phyloP scores from a whole-genome alignment of 1,140 invertebrate genomes.

The Dermatophagoides farinae region DNA sequence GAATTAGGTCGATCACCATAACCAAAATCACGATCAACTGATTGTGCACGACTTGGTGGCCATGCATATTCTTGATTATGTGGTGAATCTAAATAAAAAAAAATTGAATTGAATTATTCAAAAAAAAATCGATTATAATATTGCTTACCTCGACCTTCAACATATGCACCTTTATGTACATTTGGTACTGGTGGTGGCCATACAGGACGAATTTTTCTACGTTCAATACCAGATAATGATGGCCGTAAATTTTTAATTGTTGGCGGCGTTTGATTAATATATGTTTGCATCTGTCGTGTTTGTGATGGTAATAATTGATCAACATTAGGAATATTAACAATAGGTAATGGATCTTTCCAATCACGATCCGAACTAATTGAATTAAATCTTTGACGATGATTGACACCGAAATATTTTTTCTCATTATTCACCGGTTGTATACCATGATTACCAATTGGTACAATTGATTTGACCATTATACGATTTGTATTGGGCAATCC shows the following conservation, averaged over 20 bases:
- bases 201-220: slow-evolving; percentile 3
- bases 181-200: slow-evolving; percentile 4
- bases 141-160: slow-evolving; percentile 3
- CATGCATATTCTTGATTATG: neutral
- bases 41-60: neutral
- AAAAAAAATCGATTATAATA: too few species aligned
- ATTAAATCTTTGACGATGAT: neutral
- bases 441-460: slow-evolving; percentile 1
- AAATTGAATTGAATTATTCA: neutral
- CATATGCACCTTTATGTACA: neutral
- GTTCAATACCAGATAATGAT: neutral
- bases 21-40: slow-evolving; percentile 4
- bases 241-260: slow-evolving; percentile 6
- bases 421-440: slow-evolving; percentile 3
- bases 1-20: slow-evolving; percentile 1
- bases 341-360: slow-evolving; percentile 7
- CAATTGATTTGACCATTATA: neutral
- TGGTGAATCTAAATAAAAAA: slow-evolving; percentile 1
- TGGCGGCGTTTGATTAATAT: slow-evolving; percentile 7
- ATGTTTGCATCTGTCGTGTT: slow-evolving; percentile 3
- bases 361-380: neutral
- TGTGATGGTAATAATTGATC: slow-evolving; percentile 11
- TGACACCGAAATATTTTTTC: neutral
- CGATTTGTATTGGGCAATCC: neutral
- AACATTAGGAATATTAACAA: neutral